Percentiles rank a stretch among this genome's conserved stretches.
Conservation (phyloP, 1,140 invertebrate species). For the Drosophila lacteicornis region DNA sequence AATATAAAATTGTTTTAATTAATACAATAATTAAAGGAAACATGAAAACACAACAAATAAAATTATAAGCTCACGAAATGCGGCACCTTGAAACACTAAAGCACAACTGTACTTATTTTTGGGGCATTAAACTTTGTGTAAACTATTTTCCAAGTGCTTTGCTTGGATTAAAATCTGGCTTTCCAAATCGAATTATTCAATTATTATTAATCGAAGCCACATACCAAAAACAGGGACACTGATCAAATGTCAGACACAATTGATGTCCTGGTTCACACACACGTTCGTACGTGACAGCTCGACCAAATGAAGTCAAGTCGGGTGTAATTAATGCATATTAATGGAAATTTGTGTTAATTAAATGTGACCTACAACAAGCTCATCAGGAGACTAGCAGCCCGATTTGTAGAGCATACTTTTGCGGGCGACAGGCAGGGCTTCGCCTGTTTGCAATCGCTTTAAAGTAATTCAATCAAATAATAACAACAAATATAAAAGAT, state of each 20-base stretch:
- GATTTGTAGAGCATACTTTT: constrained; percentile 16
- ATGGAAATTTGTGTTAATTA: constrained; percentile 78
- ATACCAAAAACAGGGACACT: not conserved
- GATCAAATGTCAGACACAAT: constrained; percentile 44
- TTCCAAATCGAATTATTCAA: constrained; percentile 2
- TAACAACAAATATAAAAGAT: constrained; percentile 37
- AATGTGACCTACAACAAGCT: constrained; percentile 49
- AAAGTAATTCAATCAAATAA: constrained; percentile 57
- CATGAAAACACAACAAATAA: too few species aligned
- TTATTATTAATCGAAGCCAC: constrained; percentile 9
- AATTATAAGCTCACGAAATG: too few species aligned
- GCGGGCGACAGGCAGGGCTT: not conserved
- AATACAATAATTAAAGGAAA: too few species aligned
- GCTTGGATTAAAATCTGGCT: not conserved
- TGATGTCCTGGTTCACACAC: constrained; percentile 15
- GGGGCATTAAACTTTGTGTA: too few species aligned
- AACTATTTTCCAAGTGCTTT: not conserved
- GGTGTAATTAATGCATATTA: constrained; percentile 74
- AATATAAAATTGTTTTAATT: too few species aligned
- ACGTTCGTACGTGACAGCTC: constrained; percentile 6
- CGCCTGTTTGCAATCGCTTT: constrained; percentile 19
- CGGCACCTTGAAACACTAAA: too few species aligned
- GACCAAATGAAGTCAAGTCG: constrained; percentile 55
- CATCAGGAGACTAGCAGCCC: not conserved
- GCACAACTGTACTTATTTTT: too few species aligned